Conservation (phyloP, 2,888 invertebrate species). For the Spisula subtruncata region DNA sequence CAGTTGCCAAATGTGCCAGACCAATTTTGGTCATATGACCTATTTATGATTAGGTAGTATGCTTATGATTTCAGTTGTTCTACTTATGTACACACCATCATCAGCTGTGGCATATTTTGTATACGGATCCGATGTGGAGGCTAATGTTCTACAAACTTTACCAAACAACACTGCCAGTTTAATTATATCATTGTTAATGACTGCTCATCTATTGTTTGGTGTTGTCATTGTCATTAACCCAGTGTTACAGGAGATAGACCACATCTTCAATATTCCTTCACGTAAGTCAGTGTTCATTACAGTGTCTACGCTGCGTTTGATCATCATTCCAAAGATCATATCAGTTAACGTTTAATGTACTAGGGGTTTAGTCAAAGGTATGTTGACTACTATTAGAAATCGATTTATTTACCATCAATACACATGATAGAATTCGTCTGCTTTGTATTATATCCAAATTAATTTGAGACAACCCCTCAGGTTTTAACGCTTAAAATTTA, state of each 20-base stretch:
- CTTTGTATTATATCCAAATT: too few species aligned
- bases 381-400: too few species aligned
- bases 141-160: conserved; percentile 61
- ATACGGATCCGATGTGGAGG: conserved; percentile 53
- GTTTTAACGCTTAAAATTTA: too few species aligned
- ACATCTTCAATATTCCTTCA: conserved; percentile 92
- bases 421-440: too few species aligned
- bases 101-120: conserved; percentile 56
- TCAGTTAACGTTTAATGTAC: too few species aligned
- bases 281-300: conserved; percentile 89
- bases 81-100: conserved; percentile 60
- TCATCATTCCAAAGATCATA: too few species aligned
- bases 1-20: too few species aligned
- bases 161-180: conserved; percentile 89
- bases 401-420: too few species aligned
- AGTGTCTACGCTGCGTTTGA: too few species aligned
- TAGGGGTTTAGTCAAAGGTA: too few species aligned
- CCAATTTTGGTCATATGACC: too few species aligned
- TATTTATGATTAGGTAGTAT: neutral
- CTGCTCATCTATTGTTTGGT: conserved; percentile 91
- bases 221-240: conserved; percentile 92
- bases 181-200: conserved; percentile 90
- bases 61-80: conserved; percentile 57
- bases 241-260: conserved; percentile 93
- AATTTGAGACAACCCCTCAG: too few species aligned